Evolutionary conservation across 2,113 vertebrate genomes (phyloP).

Genomic region (Sitta europaea): DNA sequence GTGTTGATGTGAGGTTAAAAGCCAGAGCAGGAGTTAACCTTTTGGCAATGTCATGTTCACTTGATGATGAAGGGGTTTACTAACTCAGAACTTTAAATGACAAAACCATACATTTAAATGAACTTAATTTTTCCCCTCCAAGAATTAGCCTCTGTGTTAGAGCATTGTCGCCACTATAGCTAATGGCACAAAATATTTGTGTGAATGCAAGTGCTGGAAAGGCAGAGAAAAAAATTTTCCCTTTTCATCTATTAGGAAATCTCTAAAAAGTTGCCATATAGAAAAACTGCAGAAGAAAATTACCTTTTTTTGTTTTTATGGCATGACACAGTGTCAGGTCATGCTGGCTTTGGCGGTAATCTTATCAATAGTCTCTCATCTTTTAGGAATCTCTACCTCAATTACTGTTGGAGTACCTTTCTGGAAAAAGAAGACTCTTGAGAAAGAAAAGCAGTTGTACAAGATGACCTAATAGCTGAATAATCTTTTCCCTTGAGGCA

Average conservation of each 20-base stretch:
- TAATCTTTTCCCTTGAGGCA: constrained; percentile 38
- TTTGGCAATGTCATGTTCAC: background rate
- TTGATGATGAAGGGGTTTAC: background rate
- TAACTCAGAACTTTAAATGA: background rate
- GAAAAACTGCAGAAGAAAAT: background rate
- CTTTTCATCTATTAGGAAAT: background rate
- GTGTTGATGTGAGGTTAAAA: background rate
- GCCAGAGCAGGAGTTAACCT: background rate
- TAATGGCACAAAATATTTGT: background rate
- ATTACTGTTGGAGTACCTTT: background rate
- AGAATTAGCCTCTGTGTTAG: background rate
- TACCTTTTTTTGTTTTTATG: background rate
- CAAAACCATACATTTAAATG: background rate
- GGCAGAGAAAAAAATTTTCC: background rate
- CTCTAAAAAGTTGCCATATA: background rate
- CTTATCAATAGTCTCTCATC: background rate
- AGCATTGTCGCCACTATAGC: background rate
- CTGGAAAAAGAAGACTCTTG: background rate
- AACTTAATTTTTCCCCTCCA: rapidly evolving
- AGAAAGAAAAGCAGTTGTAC: constrained; percentile 6
- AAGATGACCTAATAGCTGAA: constrained; percentile 22
- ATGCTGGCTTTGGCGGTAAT: background rate
- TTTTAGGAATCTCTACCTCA: background rate
- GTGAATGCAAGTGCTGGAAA: background rate
- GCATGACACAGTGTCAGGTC: background rate